phyloP scores from a whole-genome alignment of 2,888 invertebrate genomes.

The Pyrocoelia pectoralis region DNA sequence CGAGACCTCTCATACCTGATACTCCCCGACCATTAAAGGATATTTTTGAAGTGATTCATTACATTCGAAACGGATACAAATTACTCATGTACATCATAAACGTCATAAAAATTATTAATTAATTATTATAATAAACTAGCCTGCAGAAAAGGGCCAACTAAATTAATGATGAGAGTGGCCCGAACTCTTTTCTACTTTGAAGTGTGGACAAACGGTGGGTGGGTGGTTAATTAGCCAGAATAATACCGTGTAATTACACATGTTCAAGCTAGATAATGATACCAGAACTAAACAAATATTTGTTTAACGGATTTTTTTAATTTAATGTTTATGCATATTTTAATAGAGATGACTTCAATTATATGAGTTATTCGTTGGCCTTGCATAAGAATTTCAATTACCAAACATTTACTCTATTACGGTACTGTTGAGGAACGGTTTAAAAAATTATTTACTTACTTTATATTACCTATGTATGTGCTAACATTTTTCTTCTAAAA shows the following conservation, averaged over 20 bases:
- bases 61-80: slow-evolving; percentile 36
- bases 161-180: slow-evolving; percentile 38
- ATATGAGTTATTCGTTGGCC: slow-evolving; percentile 23
- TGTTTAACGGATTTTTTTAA: slow-evolving; percentile 28
- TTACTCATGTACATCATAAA: slow-evolving; percentile 39
- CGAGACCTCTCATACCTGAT: neutral
- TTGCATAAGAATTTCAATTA: slow-evolving; percentile 15
- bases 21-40: slow-evolving; percentile 26
- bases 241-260: slow-evolving; percentile 39
- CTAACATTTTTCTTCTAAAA: no score
- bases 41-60: slow-evolving; percentile 39
- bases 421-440: slow-evolving; percentile 13
- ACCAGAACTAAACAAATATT: slow-evolving; percentile 37
- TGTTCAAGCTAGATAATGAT: slow-evolving; percentile 35
- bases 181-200: slow-evolving; percentile 29
- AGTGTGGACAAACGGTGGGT: slow-evolving; percentile 37
- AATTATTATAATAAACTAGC: slow-evolving; percentile 36
- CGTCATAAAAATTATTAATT: slow-evolving; percentile 41
- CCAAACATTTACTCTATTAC: slow-evolving; percentile 7
- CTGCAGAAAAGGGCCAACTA: slow-evolving; percentile 32
- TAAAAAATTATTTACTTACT: neutral
- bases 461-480: no score
- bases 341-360: slow-evolving; percentile 28
- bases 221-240: slow-evolving; percentile 42
- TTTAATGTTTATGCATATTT: slow-evolving; percentile 30